Evolutionary conservation across 1,140 invertebrate genomes (phyloP), one percentile per base, ranked within the genome.

Genomic region (Pteromalus puparum): DNA sequence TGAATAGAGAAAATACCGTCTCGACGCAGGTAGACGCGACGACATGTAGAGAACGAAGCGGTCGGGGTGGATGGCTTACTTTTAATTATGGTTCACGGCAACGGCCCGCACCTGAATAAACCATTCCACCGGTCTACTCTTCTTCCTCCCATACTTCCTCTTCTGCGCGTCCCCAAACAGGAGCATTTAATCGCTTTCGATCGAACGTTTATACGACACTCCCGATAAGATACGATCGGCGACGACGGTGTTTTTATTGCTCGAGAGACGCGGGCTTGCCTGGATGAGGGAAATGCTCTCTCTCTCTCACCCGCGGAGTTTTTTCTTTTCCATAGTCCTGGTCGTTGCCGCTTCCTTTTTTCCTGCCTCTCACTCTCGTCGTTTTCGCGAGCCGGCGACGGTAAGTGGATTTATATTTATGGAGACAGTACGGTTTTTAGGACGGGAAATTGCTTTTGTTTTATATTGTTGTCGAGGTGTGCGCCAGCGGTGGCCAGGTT

Each of bases 51-150:
- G 80, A 84, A 70, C 10, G 67, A 70, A 30, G 88, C 87, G 86
- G 86, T 82, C 86, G 82, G 84, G 86, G 83, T 77, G 84, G 87
- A 85, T 77, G 84, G 85, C 85, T 86, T 89, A 86, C 80, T 88
- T 89, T 90, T 89, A 90, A 90, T 90, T 90, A 90, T 87, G 85
- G 83, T 70, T 85, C 61, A 48, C 80, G 81, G 83, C 21, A 70
- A n/a, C n/a, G 73, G 68, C 87, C 83, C 73, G 74, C 89, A 90
- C 88, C 88, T 90, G 89, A 85, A 87, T 88, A 90, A 90, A 90
- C 89, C 86, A 75, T 77, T 83, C 78, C 73, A n/a, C 67, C 73
- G 38, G 61, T 18, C 77, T 81, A 38, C 83, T 72, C 82, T 76
- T 74, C 42, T n/a, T 26, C 74, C 38, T 48, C 74, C 6, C 42